These are phyloP conservation scores for Cyprinodon tularosa DNA, from an alignment of 2,113 vertebrate genomes.

Conservation along the genomic window DNA sequence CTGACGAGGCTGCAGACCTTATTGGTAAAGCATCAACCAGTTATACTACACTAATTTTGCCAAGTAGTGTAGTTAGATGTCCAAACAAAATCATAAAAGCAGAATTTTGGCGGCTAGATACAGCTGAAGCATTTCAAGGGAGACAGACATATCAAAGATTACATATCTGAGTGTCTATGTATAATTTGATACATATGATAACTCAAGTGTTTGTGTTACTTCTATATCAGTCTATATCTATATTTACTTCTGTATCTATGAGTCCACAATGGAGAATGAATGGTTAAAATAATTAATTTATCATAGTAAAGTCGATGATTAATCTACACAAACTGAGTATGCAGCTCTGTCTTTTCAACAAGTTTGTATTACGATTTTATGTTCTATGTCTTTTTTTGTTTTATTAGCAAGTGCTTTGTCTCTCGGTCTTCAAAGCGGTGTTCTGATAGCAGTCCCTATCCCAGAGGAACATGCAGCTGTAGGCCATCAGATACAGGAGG, in stretches of 20 bases:
- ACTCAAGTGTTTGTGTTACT: too few species aligned
- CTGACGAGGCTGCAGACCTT: constrained; percentile 85
- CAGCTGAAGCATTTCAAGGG: too few species aligned
- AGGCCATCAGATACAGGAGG: constrained; percentile 82
- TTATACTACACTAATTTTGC: background rate
- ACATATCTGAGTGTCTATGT: too few species aligned
- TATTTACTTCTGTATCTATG: background rate
- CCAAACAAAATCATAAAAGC: too few species aligned
- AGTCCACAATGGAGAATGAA: background rate
- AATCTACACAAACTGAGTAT: background rate
- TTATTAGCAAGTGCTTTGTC: constrained; percentile 74
- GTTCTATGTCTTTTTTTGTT: constrained; percentile 1
- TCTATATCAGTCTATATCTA: too few species aligned
- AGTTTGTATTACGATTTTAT: background rate
- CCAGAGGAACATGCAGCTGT: constrained; percentile 79
- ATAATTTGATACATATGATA: too few species aligned
- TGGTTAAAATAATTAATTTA: background rate
- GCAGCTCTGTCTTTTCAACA: background rate
- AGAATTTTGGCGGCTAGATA: too few species aligned
- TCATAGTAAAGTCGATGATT: background rate
- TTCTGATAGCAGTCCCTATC: constrained; percentile 88
- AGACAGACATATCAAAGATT: too few species aligned
- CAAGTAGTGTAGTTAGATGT: too few species aligned
- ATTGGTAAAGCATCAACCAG: constrained; percentile 77
- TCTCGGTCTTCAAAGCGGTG: constrained; percentile 83